Evolutionary conservation across 92 coral and sea anemone genomes (phyloP).

Genomic region (Blastomussa wellsi): DNA sequence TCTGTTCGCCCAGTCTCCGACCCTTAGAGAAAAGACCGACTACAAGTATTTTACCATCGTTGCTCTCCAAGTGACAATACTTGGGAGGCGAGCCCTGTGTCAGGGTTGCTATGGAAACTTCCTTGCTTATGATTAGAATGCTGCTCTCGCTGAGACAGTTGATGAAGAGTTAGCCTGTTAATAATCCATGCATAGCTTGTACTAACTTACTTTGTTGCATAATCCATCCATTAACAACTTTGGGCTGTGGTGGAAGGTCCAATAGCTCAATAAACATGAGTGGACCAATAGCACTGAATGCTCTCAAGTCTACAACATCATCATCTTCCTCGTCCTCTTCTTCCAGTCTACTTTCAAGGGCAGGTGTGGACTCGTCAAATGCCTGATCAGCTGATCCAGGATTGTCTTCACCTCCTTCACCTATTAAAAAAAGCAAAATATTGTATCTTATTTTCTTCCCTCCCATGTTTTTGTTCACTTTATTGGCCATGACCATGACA

Average conservation of each 20-base stretch:
- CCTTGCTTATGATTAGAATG: not conserved
- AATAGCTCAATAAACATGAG: slow-evolving; percentile 75
- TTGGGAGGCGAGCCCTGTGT: not conserved
- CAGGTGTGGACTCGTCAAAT: slow-evolving; percentile 47
- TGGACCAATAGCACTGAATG: slow-evolving; percentile 83
- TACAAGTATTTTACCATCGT: no score
- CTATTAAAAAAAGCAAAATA: not conserved
- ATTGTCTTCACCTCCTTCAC: slow-evolving; percentile 38
- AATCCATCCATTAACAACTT: slow-evolving; percentile 80
- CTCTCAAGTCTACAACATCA: slow-evolving; percentile 92
- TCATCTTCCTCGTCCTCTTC: slow-evolving; percentile 96
- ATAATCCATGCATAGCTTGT: not conserved
- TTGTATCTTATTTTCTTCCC: not conserved
- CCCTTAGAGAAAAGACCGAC: no score
- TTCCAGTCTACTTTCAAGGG: slow-evolving; percentile 38
- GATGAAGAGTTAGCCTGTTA: no score
- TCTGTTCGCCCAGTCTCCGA: no score
- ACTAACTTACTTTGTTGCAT: slow-evolving; percentile 90
- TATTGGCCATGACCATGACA: no score
- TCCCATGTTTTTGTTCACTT: no score
- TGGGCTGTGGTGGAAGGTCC: slow-evolving; percentile 96
- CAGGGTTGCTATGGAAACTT: not conserved
- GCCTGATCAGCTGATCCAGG: slow-evolving; percentile 50
- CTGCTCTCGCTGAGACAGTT: not conserved
- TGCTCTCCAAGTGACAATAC: not conserved